Conservation (phyloP, 2,888 invertebrate genomes). For the Parapristionchus giblindavisi region DNA sequence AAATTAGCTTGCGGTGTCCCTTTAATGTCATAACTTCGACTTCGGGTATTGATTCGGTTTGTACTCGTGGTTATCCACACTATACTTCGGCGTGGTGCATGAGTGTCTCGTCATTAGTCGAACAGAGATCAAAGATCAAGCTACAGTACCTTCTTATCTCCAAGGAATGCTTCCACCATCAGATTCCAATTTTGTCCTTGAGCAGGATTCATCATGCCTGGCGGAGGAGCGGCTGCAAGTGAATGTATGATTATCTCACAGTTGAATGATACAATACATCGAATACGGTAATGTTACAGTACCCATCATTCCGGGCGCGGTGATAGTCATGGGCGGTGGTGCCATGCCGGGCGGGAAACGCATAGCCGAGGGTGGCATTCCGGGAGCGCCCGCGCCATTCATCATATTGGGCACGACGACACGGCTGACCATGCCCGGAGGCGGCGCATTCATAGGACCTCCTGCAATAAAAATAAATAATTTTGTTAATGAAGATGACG, state of each 20-base stretch:
- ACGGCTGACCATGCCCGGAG: neutral
- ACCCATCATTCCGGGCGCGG: constrained; percentile 14
- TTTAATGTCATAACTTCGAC: too few relatives aligned
- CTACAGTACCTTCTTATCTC: constrained; percentile 31
- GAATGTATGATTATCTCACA: neutral
- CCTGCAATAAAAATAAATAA: neutral
- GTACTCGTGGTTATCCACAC: too few relatives aligned
- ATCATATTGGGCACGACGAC: too few relatives aligned
- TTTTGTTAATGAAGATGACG: too few relatives aligned
- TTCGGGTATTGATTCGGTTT: too few relatives aligned
- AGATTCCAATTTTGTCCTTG: constrained; percentile 33
- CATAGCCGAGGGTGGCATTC: constrained; percentile 27
- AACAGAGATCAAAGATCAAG: neutral
- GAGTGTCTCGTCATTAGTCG: too few relatives aligned
- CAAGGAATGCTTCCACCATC: constrained; percentile 38
- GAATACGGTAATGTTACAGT: neutral
- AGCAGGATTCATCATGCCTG: neutral
- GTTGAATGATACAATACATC: neutral
- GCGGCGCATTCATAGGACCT: constrained; percentile 12
- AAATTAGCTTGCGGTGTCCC: too few relatives aligned
- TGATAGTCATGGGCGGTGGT: constrained; percentile 13
- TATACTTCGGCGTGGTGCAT: too few relatives aligned
- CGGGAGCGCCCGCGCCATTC: too few relatives aligned
- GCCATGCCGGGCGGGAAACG: constrained; percentile 37
- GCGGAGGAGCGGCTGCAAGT: constrained; percentile 14